These are phyloP conservation scores for Myiotriccus ornatus DNA, from an alignment of 2,797 vertebrate genomes.

Conservation along the genomic window DNA sequence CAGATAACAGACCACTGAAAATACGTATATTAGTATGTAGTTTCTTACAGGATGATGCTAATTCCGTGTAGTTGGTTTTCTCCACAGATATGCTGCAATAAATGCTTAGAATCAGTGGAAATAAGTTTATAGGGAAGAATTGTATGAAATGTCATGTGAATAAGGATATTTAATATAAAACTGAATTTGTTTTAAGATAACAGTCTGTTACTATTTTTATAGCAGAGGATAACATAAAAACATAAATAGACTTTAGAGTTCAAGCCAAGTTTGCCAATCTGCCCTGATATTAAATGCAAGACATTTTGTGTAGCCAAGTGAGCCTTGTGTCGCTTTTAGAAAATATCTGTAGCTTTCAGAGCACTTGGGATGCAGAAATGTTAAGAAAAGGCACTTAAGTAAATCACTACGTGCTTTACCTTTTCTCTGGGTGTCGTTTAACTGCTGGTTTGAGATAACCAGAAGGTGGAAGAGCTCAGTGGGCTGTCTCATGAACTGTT, in stretches of 20 bases:
- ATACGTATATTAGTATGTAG: accelerated
- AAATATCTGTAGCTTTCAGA: neutral
- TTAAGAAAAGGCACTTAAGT: neutral
- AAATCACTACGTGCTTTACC: neutral
- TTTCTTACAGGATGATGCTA: neutral
- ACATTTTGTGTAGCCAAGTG: neutral
- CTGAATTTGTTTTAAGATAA: neutral
- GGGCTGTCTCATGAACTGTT: conserved; percentile 53
- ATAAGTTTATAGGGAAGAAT: neutral
- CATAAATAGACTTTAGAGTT: neutral
- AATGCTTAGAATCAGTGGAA: neutral
- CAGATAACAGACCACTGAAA: neutral
- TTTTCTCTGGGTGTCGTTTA: neutral
- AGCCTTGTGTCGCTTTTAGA: neutral
- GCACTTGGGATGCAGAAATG: neutral
- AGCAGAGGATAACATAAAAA: neutral
- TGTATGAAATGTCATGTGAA: neutral
- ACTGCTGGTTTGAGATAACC: neutral
- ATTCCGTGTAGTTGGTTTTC: neutral
- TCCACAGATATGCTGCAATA: neutral
- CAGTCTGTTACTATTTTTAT: neutral
- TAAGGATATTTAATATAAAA: neutral
- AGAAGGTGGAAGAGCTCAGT: neutral
- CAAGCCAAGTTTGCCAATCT: neutral
- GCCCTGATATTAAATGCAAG: neutral